Base-by-base conservation (phyloP, 2,888 invertebrate species). In the Drosophila bunnanda region DNA sequence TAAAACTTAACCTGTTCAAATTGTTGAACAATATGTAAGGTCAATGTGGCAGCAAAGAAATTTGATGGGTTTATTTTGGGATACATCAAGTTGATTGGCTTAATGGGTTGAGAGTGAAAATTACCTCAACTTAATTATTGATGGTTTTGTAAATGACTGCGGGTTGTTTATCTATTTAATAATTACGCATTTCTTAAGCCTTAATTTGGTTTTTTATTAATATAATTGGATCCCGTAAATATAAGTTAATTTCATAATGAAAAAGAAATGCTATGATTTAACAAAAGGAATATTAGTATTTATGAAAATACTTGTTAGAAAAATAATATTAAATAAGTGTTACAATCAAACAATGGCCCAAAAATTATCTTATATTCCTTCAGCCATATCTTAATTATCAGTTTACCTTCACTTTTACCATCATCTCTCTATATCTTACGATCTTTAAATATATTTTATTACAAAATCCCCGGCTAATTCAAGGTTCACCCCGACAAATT, bases 401-500 rank as follows among this genome's bases (percentile, higher is more conserved):
- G 12, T 12, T 30, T 48, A 17, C 17, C 46, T 25, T 25, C 25
- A 15, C 34, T 38, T 0, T 38, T 28, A 46, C 28, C n/a, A 44
- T 25, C 10, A n/a, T 57, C 22, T 28, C 17, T 12, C 4, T 10
- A 8, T 36, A n/a, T n/a, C n/a, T n/a, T n/a, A n/a, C 28, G 17
- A 28, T 41, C 13, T 41, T 22, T 4, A 36, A 22, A 54, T 17
- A 41, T 32, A 44, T 20, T 39, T 34, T 43, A 48, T 67, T 67
- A 48, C 67, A 46, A 46, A 39, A 67, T 48, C 32, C 28, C 34
- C 46, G 39, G n/a, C 32, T 34, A 38, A 66, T 46, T 48, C 66
- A 67, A 67, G 66, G 66, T 48, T 55, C 54, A 8, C 10, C 7
- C 53, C 10, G 13, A 66, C 46, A 38, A 66, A 66, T 66, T 54